Base-by-base conservation (phyloP, 2,888 invertebrate genomes). In the Steinernema scapterisci region DNA sequence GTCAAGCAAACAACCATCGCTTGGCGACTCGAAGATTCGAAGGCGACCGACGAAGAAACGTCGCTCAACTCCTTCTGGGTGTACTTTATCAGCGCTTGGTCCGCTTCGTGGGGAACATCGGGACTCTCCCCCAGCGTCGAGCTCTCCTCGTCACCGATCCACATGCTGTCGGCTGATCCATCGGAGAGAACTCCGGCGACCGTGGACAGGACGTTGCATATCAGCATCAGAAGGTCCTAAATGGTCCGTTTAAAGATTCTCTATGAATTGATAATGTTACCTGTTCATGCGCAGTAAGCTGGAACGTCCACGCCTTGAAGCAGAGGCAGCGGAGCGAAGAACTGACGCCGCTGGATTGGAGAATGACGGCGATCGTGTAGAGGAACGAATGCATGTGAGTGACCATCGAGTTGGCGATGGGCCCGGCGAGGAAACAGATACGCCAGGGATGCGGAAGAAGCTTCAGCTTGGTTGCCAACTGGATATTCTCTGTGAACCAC, bases 1-100 rank as follows among this genome's bases (percentile, higher is more conserved):
- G 93, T 93, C 19, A 97, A 90, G 80, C 95, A 95, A 1, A 93
- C 93, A 2, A 94, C 92, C 94, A 97, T 95, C 7, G 95, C 95
- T 85, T 93, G 94, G 0, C 97, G 91, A 80, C 95, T 96, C 0
- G 96, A 96, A 0, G 95, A 94, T 81, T 93, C 93, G 70, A 95
- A 91, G 82, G 94, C 93, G 43, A 93, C 91, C 82, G 91, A 90
- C 0, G 91, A 88, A 0, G 94, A 94, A 79, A 95, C 89, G 88
- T 95, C 95, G 75, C 87, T 86, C 81, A 89, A 81, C 23, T 86
- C 78, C 31, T 78, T 80, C 9, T 63, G 63, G 11, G 25, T 16
- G 31, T 63, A 63, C 31, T 31, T 63, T 3, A 25, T n/a, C 31
- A 27, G 63, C 31, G 63, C 16, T 9, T 54, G 54, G 21, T 63